These are phyloP conservation scores for Ophiodon elongatus DNA, from an alignment of 2,113 vertebrate genomes.

Conservation along the genomic window DNA sequence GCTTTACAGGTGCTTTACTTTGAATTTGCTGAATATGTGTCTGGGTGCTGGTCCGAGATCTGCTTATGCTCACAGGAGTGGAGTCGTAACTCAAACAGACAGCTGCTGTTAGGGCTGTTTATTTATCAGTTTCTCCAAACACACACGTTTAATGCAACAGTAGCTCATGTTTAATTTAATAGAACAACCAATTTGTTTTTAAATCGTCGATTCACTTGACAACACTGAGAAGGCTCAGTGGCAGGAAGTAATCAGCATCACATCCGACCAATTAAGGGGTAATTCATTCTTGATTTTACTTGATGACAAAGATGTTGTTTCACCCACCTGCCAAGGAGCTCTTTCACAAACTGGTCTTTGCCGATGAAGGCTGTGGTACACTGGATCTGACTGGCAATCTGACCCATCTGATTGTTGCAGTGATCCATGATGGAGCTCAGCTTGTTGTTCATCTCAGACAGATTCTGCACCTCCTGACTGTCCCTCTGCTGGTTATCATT, in stretches of 20 bases:
- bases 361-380: constrained; percentile 76
- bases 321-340: constrained; percentile 90
- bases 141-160: constrained; percentile 18
- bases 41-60: constrained; percentile 43
- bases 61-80: constrained; percentile 57
- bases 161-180: constrained; percentile 58
- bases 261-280: constrained; percentile 35
- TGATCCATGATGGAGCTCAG: constrained; percentile 82
- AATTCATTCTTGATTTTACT: constrained; percentile 28
- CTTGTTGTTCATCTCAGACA: constrained; percentile 71
- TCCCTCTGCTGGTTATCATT: constrained; percentile 79
- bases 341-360: constrained; percentile 90
- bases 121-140: constrained; percentile 30
- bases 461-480: constrained; percentile 82
- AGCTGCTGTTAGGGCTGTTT: constrained; percentile 52
- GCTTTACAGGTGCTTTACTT: constrained; percentile 61
- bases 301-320: neutral
- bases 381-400: constrained; percentile 79
- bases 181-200: constrained; percentile 36
- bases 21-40: constrained; percentile 45
- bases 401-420: constrained; percentile 81
- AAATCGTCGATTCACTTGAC: neutral
- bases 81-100: constrained; percentile 56
- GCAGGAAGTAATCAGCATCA: constrained; percentile 49
- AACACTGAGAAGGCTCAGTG: neutral